Evolutionary conservation across 2,888 invertebrate genomes (phyloP).

Genomic region (Onchidella celtica): DNA sequence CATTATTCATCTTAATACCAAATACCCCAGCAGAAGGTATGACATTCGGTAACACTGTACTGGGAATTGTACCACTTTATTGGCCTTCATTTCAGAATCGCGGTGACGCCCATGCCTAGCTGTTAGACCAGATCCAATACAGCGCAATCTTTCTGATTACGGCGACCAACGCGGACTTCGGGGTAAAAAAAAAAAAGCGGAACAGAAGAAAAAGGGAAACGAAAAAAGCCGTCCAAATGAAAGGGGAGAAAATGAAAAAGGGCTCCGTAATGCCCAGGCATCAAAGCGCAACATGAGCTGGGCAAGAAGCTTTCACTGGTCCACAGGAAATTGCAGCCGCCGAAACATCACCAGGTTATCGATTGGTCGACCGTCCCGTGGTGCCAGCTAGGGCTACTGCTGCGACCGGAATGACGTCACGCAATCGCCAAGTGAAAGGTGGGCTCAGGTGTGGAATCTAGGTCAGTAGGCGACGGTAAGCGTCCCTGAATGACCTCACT

Average conservation of each 20-base stretch:
- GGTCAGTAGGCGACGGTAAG: slow-evolving; percentile 11
- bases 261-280: background rate
- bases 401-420: slow-evolving; percentile 14
- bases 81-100: no score
- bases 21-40: no score
- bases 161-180: background rate
- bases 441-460: slow-evolving; percentile 35
- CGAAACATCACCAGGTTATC: background rate
- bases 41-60: no score
- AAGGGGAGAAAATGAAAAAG: background rate
- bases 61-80: no score
- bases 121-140: background rate
- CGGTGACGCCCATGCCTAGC: background rate
- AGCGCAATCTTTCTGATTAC: background rate
- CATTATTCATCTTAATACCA: no score
- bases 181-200: background rate
- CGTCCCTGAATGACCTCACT: background rate
- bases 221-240: background rate
- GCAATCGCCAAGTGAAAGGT: slow-evolving; percentile 17
- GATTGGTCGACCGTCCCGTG: background rate
- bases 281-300: slow-evolving; percentile 6
- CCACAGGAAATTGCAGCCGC: slow-evolving; percentile 32
- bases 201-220: background rate
- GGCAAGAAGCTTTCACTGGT: slow-evolving; percentile 22
- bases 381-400: slow-evolving; percentile 6